These are phyloP conservation scores for Cryptoblepharus egeriae DNA, from an alignment of 2,797 vertebrate species.

Conservation along the genomic window DNA sequence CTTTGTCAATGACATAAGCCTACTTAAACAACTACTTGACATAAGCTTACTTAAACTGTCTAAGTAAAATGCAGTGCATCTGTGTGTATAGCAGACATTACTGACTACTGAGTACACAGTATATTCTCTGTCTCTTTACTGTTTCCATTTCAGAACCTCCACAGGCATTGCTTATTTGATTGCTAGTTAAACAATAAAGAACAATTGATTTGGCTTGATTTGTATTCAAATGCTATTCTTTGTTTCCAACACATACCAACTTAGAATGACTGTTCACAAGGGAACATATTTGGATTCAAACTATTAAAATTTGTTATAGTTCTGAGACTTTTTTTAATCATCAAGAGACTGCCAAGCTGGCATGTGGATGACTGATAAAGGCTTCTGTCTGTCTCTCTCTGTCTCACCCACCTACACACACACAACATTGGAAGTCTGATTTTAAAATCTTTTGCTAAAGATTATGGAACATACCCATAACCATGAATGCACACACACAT, in stretches of 20 bases:
- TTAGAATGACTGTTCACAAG: background rate
- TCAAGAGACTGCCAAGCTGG: background rate
- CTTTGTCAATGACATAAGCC: background rate
- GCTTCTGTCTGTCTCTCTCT: background rate
- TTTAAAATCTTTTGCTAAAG: too few species aligned
- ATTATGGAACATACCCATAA: background rate
- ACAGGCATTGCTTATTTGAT: background rate
- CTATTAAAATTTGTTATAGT: background rate
- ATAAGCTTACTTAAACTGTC: conserved; percentile 8
- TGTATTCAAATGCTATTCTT: background rate
- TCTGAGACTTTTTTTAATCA: background rate
- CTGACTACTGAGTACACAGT: conserved; percentile 10
- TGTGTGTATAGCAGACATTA: background rate
- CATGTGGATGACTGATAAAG: too few species aligned
- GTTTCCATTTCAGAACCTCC: conserved; percentile 4
- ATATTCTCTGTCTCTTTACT: background rate
- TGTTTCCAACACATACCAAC: background rate
- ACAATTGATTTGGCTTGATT: background rate
- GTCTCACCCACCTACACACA: background rate
- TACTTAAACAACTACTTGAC: background rate
- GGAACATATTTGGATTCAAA: background rate
- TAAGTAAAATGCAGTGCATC: conserved; percentile 3
- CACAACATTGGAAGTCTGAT: too few species aligned
- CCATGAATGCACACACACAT: too few species aligned
- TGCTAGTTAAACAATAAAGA: background rate